phyloP scores from a whole-genome alignment of 1,140 invertebrate genomes.

The Drosophila lacertosa region DNA sequence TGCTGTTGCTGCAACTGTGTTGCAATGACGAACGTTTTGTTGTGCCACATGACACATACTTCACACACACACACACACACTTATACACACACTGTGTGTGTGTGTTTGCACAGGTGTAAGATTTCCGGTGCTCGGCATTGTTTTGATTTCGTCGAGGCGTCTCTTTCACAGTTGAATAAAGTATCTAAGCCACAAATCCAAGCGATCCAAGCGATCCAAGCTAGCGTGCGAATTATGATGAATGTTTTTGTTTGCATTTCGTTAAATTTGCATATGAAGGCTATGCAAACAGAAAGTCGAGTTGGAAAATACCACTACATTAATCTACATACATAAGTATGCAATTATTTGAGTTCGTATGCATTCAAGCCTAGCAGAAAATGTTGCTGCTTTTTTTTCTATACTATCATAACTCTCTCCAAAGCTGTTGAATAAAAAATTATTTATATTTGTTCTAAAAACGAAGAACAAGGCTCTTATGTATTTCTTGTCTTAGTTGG shows the following conservation, averaged over 20 bases:
- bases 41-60: slow-evolving; percentile 14
- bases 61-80: not conserved
- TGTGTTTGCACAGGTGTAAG: slow-evolving; percentile 6
- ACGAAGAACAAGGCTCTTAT: no score
- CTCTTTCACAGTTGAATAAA: slow-evolving; percentile 34
- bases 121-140: slow-evolving; percentile 47
- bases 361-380: not conserved
- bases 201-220: no score
- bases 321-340: not conserved
- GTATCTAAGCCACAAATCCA: no score
- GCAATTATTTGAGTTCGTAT: no score
- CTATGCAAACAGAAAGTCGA: slow-evolving; percentile 18
- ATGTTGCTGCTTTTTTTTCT: no score
- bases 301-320: not conserved
- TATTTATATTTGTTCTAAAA: no score
- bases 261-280: slow-evolving; percentile 41
- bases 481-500: no score
- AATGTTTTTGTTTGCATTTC: slow-evolving; percentile 21
- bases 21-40: slow-evolving; percentile 70
- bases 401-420: no score
- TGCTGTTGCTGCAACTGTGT: no score
- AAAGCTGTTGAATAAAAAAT: no score
- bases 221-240: slow-evolving; percentile 43
- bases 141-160: slow-evolving; percentile 35
- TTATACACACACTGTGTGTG: not conserved